Evolutionary conservation across 2,888 invertebrate species (phyloP).

Genomic region (Noctua comes): DNA sequence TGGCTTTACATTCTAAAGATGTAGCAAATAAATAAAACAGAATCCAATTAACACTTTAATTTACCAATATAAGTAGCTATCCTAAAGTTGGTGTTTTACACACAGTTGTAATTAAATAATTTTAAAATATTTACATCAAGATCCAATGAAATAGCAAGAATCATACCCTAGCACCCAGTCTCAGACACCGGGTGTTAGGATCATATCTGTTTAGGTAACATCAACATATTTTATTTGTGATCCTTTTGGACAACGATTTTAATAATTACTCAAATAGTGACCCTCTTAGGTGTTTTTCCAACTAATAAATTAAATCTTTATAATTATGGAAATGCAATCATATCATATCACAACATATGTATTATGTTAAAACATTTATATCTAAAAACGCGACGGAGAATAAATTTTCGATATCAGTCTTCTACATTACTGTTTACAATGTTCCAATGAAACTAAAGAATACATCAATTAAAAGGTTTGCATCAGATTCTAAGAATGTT

Average conservation of each 20-base stretch:
- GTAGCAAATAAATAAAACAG: slow-evolving; percentile 42
- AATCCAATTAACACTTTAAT: slow-evolving; percentile 36
- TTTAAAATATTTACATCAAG: slow-evolving; percentile 28
- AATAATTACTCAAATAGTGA: neutral
- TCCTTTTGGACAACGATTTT: neutral
- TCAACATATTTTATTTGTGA: slow-evolving; percentile 15
- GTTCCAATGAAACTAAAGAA: slow-evolving; percentile 19
- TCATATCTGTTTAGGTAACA: slow-evolving; percentile 27
- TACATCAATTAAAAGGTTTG: neutral
- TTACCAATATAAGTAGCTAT: slow-evolving; percentile 14
- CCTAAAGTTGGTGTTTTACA: slow-evolving; percentile 22
- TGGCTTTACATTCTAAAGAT: neutral
- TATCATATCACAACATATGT: slow-evolving; percentile 26
- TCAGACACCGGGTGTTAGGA: neutral
- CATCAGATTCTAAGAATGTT: neutral
- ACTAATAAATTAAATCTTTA: slow-evolving; percentile 3
- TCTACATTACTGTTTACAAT: slow-evolving; percentile 21
- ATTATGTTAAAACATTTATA: slow-evolving; percentile 14
- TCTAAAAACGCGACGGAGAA: neutral
- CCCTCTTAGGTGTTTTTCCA: neutral
- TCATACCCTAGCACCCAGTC: neutral
- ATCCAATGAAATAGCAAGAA: slow-evolving; percentile 8
- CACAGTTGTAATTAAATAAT: neutral
- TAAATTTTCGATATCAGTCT: slow-evolving; percentile 41
- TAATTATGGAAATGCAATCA: slow-evolving; percentile 32